A percentile compares a stretch with the other conserved stretches of the same genome.
Evolutionary conservation across 2,797 vertebrate species (phyloP).

Genomic region (Epinephelus malabaricus): DNA sequence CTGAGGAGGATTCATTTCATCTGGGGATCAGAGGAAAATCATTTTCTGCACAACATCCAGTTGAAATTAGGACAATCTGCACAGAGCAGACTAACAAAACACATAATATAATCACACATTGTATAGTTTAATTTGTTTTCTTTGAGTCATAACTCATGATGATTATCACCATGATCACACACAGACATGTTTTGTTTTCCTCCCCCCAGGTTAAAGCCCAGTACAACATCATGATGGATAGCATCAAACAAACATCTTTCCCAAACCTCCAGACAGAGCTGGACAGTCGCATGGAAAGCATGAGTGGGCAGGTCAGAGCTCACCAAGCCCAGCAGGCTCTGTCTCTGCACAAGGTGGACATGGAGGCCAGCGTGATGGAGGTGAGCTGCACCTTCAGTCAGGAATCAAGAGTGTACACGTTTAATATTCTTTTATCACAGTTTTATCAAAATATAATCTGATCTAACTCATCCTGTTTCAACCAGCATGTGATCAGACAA

Average conservation of each 20-base stretch:
- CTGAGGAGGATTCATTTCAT: background rate
- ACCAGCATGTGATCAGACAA: background rate
- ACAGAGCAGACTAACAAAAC: background rate
- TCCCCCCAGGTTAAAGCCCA: constrained; percentile 86
- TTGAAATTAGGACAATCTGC: background rate
- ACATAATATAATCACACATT: background rate
- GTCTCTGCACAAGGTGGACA: constrained; percentile 89
- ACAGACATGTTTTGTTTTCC: background rate
- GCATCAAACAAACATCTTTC: constrained; percentile 87
- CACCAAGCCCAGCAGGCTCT: constrained; percentile 89
- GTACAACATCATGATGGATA: constrained; percentile 86
- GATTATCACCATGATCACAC: background rate
- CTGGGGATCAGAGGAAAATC: constrained; percentile 1
- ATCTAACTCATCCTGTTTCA: background rate
- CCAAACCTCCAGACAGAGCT: constrained; percentile 86
- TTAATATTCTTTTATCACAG: no score
- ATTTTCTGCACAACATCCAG: background rate
- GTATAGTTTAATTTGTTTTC: background rate
- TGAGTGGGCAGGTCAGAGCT: constrained; percentile 83
- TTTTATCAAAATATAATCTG: background rate
- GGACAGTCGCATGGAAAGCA: constrained; percentile 84
- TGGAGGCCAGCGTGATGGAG: constrained; percentile 90
- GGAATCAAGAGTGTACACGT: background rate
- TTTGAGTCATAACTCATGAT: background rate
- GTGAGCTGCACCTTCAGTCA: constrained; percentile 53